A percentile compares a stretch with the other conserved stretches of the same genome.
These are phyloP conservation scores for Uromys caudimaculatus DNA, from an alignment of 2,797 vertebrate genomes.

Conservation along the genomic window DNA sequence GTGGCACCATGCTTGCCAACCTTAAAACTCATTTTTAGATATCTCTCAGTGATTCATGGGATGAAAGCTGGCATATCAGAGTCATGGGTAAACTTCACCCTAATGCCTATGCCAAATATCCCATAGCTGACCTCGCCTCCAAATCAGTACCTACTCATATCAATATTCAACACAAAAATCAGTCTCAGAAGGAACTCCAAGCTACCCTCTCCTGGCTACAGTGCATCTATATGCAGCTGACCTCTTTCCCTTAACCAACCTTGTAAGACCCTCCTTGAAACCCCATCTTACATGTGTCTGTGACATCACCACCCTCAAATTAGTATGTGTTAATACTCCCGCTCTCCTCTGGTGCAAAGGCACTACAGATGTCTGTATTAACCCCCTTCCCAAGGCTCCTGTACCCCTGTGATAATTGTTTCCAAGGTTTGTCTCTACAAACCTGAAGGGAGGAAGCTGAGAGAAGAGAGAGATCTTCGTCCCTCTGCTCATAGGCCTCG, in stretches of 20 bases:
- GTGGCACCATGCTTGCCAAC: background rate
- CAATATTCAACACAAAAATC: background rate
- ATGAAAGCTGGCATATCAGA: background rate
- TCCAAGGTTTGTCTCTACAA: background rate
- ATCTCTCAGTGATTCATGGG: background rate
- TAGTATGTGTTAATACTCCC: background rate
- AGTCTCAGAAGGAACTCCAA: background rate
- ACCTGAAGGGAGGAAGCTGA: background rate
- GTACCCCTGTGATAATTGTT: background rate
- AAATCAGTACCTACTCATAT: background rate
- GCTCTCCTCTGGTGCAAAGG: background rate
- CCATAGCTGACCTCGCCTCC: background rate
- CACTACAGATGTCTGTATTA: background rate
- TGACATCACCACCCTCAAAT: background rate
- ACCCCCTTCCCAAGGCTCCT: background rate
- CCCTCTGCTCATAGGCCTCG: background rate
- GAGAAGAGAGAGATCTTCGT: background rate
- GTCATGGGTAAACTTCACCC: background rate
- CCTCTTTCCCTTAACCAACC: background rate
- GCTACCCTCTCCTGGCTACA: background rate
- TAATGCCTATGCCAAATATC: background rate
- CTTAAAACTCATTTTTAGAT: background rate
- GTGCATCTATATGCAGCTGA: background rate
- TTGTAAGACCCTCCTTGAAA: background rate
- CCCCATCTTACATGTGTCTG: background rate